These are phyloP conservation scores for Pipistrellus nathusii DNA, from an alignment of 2,797 vertebrate genomes.

Conservation along the genomic window DNA sequence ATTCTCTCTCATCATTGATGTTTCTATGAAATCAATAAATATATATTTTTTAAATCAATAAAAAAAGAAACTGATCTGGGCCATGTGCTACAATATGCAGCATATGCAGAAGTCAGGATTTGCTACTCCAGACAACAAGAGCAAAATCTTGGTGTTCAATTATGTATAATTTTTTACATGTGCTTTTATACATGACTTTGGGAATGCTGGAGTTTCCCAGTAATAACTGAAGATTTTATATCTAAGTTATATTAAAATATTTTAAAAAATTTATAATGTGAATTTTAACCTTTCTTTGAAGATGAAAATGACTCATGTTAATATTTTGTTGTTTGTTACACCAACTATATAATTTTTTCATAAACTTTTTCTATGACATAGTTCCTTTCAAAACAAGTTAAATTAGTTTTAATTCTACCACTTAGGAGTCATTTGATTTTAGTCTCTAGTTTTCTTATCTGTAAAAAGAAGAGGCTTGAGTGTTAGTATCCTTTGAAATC, in stretches of 20 bases:
- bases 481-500: background rate
- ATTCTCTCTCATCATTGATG: background rate
- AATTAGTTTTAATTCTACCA: constrained; percentile 3
- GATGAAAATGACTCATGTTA: background rate
- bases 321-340: background rate
- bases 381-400: background rate
- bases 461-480: background rate
- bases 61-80: background rate
- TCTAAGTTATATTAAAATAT: background rate
- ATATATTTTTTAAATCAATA: background rate
- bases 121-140: background rate
- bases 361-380: background rate
- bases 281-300: background rate
- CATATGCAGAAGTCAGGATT: background rate
- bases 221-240: background rate
- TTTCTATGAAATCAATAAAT: background rate
- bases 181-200: background rate
- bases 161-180: background rate
- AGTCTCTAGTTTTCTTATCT: background rate
- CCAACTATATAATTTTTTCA: background rate
- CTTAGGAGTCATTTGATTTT: background rate
- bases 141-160: background rate
- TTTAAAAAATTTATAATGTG: background rate
- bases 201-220: background rate
- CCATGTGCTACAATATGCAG: background rate